A percentile compares a stretch with the other conserved stretches of the same genome.
These are phyloP conservation scores for Notolepis coatsorum DNA, from an alignment of 2,797 vertebrate species.

Conservation along the genomic window DNA sequence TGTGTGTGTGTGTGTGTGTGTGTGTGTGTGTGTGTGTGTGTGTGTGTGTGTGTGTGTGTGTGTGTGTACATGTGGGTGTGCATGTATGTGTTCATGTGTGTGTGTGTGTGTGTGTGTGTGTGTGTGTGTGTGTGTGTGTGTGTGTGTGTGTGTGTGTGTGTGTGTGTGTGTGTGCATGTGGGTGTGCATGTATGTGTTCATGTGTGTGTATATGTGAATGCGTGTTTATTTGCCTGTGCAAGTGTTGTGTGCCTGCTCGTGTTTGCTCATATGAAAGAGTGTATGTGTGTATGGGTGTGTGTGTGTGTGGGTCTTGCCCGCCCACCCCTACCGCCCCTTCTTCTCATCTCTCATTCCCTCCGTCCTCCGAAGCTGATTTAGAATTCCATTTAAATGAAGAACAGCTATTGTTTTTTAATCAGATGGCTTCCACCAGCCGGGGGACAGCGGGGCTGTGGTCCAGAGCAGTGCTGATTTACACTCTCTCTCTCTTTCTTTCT, in stretches of 20 bases:
- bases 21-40: not conserved
- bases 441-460: constrained; percentile 63
- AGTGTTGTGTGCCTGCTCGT: constrained; percentile 10
- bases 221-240: constrained; percentile 24
- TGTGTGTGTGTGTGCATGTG: not conserved
- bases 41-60: not conserved
- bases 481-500: constrained; percentile 29
- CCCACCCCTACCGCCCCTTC: not conserved
- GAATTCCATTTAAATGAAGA: constrained; percentile 82
- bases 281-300: not conserved
- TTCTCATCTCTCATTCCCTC: not conserved
- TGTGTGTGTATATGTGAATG: constrained; percentile 4
- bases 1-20: not conserved
- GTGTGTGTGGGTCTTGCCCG: not conserved
- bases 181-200: not conserved
- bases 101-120: not conserved
- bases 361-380: constrained; percentile 68
- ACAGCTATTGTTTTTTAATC: constrained; percentile 81
- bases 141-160: not conserved
- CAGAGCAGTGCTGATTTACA: constrained; percentile 66
- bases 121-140: not conserved
- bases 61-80: not conserved
- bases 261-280: not conserved
- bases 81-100: not conserved
- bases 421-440: constrained; percentile 70